Base-by-base conservation (phyloP, 2,113 vertebrate genomes). In the Oncorhynchus nerka region DNA sequence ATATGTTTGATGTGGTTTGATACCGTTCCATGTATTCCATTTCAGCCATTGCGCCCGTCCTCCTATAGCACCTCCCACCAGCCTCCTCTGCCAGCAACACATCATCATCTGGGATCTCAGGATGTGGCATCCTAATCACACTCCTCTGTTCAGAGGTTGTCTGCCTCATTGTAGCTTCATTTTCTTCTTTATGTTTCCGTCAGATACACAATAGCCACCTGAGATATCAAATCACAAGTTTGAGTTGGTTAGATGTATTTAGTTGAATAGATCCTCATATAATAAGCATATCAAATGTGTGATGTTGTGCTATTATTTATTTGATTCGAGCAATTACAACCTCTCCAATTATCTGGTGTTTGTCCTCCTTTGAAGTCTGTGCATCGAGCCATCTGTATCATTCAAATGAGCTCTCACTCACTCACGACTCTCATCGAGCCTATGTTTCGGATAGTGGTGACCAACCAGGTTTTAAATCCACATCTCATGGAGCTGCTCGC, bases 251-350 rank as follows among this genome's bases (percentile, higher is more conserved):
- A 59, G 22, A 77, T 84, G 16, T 79, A 34, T 81, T 78, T 16
- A 75, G 39, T 68, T 71, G 76, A 61, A 34, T 49, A 20, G n/a
- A 74, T 22, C 12, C 20, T 65, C 74, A 62, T 51, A 72, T 71
- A 32, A 66, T 69, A 75, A 61, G 59, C 20, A 61, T 9, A n/a
- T 62, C 15, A 51, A 15, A 68, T 72, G 45, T 16, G 19, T 69
- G 20, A 78, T 7, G 64, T 51, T 19, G 64, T 71, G 20, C 71
- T 79, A 69, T 68, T 68, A 19, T 75, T 28, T 59, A 45, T 79
- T 75, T 84, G 65, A 70, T 86, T 78, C 73, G 75, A 71, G 15
- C 39, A 81, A 80, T 82, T 75, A 62, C 66, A 70, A 30, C 32
- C 70, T 78, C 78, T 77, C 12, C 26, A 79, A 74, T 78, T 74